phyloP scores from a whole-genome alignment of 2,888 invertebrate species.

The Parnassius smintheus region DNA sequence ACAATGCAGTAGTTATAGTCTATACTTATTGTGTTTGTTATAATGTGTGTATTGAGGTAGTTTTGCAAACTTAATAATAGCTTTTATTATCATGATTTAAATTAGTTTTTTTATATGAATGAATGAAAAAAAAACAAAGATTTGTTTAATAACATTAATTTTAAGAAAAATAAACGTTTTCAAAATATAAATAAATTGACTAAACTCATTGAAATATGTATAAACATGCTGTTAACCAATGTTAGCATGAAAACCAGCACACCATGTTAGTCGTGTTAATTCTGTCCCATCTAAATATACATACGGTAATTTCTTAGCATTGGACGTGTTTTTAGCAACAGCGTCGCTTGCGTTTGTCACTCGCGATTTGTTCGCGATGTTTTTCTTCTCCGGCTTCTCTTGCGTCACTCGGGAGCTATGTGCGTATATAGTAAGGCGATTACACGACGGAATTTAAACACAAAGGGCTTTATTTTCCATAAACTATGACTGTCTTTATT shows the following conservation, averaged over 20 bases:
- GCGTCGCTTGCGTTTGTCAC: conserved; percentile 39
- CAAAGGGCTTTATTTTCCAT: not conserved
- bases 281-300: conserved; percentile 36
- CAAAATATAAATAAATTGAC: no score
- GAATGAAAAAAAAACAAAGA: not conserved
- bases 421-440: conserved; percentile 42
- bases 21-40: no score
- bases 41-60: no score
- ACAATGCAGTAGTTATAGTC: no score
- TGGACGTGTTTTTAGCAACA: conserved; percentile 23
- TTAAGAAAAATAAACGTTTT: no score
- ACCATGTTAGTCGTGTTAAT: conserved; percentile 26
- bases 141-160: no score
- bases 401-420: conserved; percentile 62
- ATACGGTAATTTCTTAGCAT: conserved; percentile 34
- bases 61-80: no score
- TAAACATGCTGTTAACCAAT: conserved; percentile 20
- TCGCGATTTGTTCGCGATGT: conserved; percentile 47
- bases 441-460: conserved; percentile 13
- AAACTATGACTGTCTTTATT: no score
- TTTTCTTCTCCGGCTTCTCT: conserved; percentile 57
- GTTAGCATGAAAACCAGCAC: conserved; percentile 18
- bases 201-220: no score
- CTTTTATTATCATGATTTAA: no score
- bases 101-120: not conserved